These are phyloP conservation scores for Pseudorhombus dupliciocellatus DNA, from an alignment of 2,113 vertebrate genomes.

Conservation along the genomic window DNA sequence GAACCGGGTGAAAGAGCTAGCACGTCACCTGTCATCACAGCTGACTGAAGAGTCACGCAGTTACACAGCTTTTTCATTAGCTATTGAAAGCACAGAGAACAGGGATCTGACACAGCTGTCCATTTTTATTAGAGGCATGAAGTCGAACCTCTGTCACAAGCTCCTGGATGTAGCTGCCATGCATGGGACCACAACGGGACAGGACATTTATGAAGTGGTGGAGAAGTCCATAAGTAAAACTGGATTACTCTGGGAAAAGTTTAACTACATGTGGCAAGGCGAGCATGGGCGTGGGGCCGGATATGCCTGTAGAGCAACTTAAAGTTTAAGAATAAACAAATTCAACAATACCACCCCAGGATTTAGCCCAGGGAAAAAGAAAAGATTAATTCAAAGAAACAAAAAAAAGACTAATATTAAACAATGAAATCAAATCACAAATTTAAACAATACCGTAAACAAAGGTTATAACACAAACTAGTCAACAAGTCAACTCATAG, in stretches of 20 bases:
- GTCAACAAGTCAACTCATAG: no score
- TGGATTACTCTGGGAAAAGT: constrained; percentile 19
- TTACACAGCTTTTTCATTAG: constrained; percentile 31
- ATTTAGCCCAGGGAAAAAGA: no score
- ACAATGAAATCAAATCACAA: no score
- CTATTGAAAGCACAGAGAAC: constrained; percentile 31
- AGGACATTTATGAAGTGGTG: constrained; percentile 11
- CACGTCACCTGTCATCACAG: constrained; percentile 26
- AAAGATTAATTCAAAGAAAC: no score
- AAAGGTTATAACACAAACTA: no score
- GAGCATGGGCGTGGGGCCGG: no score
- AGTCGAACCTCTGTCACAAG: constrained; percentile 17
- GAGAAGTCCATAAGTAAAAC: constrained; percentile 31
- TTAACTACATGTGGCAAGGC: no score
- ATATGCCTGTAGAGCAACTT: no score
- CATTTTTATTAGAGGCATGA: constrained; percentile 26
- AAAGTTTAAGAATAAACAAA: no score
- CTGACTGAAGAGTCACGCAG: constrained; percentile 41
- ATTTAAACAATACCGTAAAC: no score
- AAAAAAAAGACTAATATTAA: no score
- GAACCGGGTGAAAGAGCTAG: constrained; percentile 47
- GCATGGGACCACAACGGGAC: constrained; percentile 12
- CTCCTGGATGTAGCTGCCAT: constrained; percentile 21
- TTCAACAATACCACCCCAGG: no score
- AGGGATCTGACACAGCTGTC: constrained; percentile 11